Conservation (phyloP, 2,888 invertebrate species). For the Tetranychus truncatus region DNA sequence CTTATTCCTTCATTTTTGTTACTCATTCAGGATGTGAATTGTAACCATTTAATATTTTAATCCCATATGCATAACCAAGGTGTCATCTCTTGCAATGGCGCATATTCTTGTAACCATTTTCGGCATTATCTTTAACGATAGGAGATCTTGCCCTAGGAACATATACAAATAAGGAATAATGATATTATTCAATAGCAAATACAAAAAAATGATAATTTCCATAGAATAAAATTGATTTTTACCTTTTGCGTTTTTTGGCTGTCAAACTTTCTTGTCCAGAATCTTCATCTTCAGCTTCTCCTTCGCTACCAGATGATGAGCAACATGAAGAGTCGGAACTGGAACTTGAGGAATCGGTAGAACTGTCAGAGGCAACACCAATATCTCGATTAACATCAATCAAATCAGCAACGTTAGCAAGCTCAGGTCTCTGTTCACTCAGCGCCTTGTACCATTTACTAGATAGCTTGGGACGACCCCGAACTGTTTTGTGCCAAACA, state of each 20-base stretch:
- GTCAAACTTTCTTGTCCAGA: constrained; percentile 76
- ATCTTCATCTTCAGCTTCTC: constrained; percentile 33
- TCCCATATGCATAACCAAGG: background rate
- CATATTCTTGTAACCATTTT: background rate
- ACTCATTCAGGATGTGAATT: background rate
- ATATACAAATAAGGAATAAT: too few species aligned
- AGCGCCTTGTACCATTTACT: constrained; percentile 59
- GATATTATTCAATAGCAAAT: background rate
- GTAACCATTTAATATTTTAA: too few species aligned
- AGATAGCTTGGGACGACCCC: constrained; percentile 85
- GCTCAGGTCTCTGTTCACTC: constrained; percentile 51
- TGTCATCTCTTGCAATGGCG: background rate
- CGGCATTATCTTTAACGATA: background rate
- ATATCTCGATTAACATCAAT: constrained; percentile 69
- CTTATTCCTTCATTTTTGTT: background rate
- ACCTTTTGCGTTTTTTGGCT: constrained; percentile 47
- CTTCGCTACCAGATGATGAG: constrained; percentile 41
- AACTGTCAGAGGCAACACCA: constrained; percentile 83
- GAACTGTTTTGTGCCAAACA: constrained; percentile 92
- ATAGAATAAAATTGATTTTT: background rate
- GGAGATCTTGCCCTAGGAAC: background rate
- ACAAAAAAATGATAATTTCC: background rate
- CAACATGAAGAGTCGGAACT: constrained; percentile 36
- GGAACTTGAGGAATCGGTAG: constrained; percentile 55
- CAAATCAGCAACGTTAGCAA: constrained; percentile 53